These are phyloP conservation scores for Helleia helle DNA, from an alignment of 2,888 invertebrate species.

Conservation along the genomic window DNA sequence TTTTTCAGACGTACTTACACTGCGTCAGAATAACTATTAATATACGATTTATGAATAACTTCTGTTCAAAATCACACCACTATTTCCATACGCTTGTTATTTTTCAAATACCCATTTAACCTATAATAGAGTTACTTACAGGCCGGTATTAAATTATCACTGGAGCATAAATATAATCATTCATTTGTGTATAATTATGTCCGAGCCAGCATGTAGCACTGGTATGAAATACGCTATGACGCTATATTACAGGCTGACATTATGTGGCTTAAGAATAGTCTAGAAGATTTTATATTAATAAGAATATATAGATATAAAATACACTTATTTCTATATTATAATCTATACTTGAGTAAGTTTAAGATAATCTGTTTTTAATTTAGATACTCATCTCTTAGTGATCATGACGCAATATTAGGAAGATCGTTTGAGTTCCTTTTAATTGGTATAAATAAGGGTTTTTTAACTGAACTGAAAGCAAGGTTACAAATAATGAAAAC, in stretches of 20 bases:
- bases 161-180: background rate
- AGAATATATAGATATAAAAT: too few species aligned
- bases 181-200: slow-evolving; percentile 7
- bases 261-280: background rate
- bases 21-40: slow-evolving; percentile 58
- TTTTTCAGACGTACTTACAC: slow-evolving; percentile 59
- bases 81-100: slow-evolving; percentile 31
- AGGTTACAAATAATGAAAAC: too few species aligned
- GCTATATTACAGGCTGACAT: background rate
- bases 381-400: too few species aligned
- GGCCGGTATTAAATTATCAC: background rate
- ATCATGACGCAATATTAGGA: too few species aligned
- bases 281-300: background rate
- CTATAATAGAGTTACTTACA: slow-evolving; percentile 3
- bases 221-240: background rate
- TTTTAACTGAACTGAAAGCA: too few species aligned
- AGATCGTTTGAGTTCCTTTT: too few species aligned
- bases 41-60: slow-evolving; percentile 55
- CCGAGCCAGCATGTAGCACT: background rate
- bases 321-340: too few species aligned
- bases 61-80: slow-evolving; percentile 51
- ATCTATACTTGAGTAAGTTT: too few species aligned
- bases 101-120: slow-evolving; percentile 22
- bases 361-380: too few species aligned
- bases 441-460: too few species aligned